Percentiles rank a stretch among this genome's conserved stretches.
Conservation (phyloP, 2,888 invertebrate species). For the Liopterus haemorrhoidalis region DNA sequence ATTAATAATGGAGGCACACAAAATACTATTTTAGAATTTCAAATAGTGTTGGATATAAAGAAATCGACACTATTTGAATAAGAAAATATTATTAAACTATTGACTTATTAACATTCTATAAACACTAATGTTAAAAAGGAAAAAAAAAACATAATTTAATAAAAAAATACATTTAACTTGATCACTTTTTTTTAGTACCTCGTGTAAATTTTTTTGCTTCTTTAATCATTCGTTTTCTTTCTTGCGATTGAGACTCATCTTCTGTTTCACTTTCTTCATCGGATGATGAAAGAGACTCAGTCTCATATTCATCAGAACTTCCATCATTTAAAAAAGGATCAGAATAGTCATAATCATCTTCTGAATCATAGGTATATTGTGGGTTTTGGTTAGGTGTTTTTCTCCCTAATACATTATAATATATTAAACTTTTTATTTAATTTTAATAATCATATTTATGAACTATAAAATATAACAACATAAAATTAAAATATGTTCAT, state of each 20-base stretch:
- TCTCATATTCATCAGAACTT: constrained; percentile 15
- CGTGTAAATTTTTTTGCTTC: constrained; percentile 29
- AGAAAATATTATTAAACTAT: no score
- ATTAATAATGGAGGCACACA: no score
- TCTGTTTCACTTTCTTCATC: constrained; percentile 18
- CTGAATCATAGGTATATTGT: no score
- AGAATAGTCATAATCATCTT: constrained; percentile 29
- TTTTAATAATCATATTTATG: constrained; percentile 1
- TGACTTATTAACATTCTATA: no score
- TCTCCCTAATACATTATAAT: constrained; percentile 3
- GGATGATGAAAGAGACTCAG: constrained; percentile 6
- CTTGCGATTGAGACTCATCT: constrained; percentile 15
- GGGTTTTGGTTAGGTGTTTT: background rate
- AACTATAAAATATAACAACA: no score
- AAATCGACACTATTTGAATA: no score
- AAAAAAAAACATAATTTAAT: no score
- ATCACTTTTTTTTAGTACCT: constrained; percentile 17
- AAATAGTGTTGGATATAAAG: no score
- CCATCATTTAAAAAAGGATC: constrained; percentile 33
- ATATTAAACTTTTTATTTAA: background rate
- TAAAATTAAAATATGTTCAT: no score
- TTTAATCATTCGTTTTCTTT: constrained; percentile 26
- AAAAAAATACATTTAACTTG: background rate
- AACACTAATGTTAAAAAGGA: no score
- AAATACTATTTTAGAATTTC: no score